Percentiles rank a stretch among this genome's conserved stretches.
These are phyloP conservation scores for Escarpia spicata DNA, from an alignment of 2,888 invertebrate genomes.

Conservation along the genomic window DNA sequence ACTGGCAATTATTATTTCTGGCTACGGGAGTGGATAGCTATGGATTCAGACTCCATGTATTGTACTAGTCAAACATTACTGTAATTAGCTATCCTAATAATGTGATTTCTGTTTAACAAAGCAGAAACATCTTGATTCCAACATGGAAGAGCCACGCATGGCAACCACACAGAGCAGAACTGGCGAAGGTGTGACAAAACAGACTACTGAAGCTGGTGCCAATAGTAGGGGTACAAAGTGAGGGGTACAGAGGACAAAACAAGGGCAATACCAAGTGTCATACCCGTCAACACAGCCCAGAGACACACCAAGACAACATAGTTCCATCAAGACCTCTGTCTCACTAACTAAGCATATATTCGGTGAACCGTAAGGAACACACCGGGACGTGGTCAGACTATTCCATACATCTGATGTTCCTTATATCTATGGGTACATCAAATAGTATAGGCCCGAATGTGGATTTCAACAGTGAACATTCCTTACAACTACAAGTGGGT, in stretches of 20 bases:
- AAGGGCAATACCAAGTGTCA: neutral
- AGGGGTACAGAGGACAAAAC: neutral
- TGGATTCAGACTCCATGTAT: too few species aligned
- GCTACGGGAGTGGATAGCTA: too few species aligned
- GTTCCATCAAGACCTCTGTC: neutral
- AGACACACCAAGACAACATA: neutral
- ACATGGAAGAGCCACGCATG: neutral
- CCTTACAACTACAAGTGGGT: too few species aligned
- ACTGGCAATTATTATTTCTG: too few species aligned
- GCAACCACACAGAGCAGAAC: neutral
- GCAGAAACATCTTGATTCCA: neutral
- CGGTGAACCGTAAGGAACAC: too few species aligned
- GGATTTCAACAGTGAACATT: too few species aligned
- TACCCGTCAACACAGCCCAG: conserved; percentile 10
- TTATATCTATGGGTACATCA: too few species aligned
- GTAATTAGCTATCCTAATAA: neutral
- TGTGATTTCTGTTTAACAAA: neutral
- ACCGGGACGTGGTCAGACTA: too few species aligned
- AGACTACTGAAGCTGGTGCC: neutral
- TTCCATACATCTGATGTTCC: too few species aligned
- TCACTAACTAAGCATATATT: neutral
- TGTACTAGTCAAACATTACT: neutral
- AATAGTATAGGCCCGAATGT: too few species aligned
- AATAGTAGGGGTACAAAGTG: neutral
- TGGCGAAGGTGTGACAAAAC: neutral